A percentile compares a stretch with the other conserved stretches of the same genome.
Conservation (phyloP, 1,140 invertebrate species). For the Habropoda laboriosa region DNA sequence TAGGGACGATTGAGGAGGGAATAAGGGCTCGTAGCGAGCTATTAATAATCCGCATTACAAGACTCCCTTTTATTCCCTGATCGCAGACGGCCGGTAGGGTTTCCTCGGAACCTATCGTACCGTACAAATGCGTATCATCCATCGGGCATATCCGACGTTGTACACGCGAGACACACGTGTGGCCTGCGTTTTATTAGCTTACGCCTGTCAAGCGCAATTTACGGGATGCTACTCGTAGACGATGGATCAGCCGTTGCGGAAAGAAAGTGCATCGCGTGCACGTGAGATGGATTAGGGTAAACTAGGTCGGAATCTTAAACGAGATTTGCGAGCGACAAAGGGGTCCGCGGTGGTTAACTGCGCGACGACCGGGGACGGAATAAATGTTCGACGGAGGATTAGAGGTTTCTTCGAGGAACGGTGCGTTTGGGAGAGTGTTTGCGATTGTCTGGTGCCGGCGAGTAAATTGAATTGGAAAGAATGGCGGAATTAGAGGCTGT, state of each 20-base stretch:
- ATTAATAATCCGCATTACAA: constrained; percentile 76
- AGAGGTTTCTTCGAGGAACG: background rate
- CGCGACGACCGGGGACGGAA: background rate
- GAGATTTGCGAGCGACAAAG: constrained; percentile 5
- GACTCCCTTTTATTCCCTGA: constrained; percentile 2
- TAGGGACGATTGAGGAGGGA: background rate
- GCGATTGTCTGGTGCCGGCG: background rate
- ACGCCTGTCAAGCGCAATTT: constrained; percentile 73
- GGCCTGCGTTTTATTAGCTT: constrained; percentile 75
- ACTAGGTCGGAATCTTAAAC: constrained; percentile 15
- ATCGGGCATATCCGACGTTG: constrained; percentile 74
- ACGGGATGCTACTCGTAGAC: constrained; percentile 34
- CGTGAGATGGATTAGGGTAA: constrained; percentile 14
- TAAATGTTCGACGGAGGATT: constrained; percentile 4
- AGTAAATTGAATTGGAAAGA: background rate
- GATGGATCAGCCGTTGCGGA: constrained; percentile 11
- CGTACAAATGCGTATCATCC: constrained; percentile 80
- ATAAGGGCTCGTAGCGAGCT: constrained; percentile 51
- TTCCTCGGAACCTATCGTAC: constrained; percentile 75
- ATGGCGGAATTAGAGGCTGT: background rate
- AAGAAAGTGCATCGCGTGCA: background rate
- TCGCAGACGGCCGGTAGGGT: constrained; percentile 63
- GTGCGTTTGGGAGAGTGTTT: background rate
- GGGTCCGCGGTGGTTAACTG: background rate
- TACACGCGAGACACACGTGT: constrained; percentile 71